These are phyloP conservation scores for Listrodromus nycthemerus DNA, from an alignment of 2,888 invertebrate species.

Conservation along the genomic window DNA sequence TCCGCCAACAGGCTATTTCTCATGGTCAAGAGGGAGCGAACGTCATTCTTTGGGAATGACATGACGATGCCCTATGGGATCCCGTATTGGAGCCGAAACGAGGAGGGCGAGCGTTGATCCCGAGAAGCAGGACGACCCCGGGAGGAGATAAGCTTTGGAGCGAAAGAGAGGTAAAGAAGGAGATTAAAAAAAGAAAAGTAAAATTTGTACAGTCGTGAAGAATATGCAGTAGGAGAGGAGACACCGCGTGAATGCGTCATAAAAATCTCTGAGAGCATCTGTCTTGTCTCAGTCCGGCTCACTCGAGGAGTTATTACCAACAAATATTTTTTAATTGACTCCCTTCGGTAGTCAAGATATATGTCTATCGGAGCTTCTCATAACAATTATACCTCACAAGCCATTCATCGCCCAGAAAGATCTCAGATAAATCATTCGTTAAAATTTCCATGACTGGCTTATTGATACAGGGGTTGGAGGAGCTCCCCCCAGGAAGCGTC, in stretches of 20 bases:
- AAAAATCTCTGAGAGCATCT: conserved; percentile 13
- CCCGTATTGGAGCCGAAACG: conserved; percentile 43
- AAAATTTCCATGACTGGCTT: conserved; percentile 23
- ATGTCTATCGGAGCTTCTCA: neutral
- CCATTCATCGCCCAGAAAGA: conserved; percentile 7
- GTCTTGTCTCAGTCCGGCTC: neutral
- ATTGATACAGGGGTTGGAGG: neutral
- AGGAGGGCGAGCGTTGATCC: conserved; percentile 55
- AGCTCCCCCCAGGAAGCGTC: neutral
- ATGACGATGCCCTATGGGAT: conserved; percentile 59
- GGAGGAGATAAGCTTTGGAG: conserved; percentile 45
- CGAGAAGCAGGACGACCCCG: conserved; percentile 42
- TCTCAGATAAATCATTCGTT: conserved; percentile 25
- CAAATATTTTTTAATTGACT: conserved; percentile 49
- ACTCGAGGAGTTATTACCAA: conserved; percentile 13
- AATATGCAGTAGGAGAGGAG: conserved; percentile 34
- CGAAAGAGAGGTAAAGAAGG: conserved; percentile 48
- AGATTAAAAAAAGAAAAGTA: conserved; percentile 62
- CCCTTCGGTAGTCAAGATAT: conserved; percentile 10
- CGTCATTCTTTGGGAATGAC: conserved; percentile 70
- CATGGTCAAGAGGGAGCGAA: conserved; percentile 41
- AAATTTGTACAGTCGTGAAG: conserved; percentile 20
- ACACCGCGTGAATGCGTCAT: conserved; percentile 22
- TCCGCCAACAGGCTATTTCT: conserved; percentile 62
- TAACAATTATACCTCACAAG: conserved; percentile 30